Percentiles rank a stretch among this genome's conserved stretches.
phyloP scores from a whole-genome alignment of 2,797 vertebrate species.

The Lerista edwardsae region DNA sequence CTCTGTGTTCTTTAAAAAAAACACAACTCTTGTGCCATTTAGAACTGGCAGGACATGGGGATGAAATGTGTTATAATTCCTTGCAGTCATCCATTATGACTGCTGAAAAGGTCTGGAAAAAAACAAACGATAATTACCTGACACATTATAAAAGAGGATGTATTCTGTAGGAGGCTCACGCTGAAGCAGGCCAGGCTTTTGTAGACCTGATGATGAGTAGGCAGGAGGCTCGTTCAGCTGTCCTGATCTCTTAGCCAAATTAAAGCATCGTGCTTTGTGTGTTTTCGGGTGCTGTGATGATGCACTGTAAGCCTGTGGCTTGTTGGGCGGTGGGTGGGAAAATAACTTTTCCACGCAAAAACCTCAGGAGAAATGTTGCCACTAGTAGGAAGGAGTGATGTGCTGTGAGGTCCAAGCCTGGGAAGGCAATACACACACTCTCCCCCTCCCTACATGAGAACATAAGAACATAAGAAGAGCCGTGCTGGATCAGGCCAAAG shows the following conservation, averaged over 20 bases:
- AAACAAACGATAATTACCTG: not conserved
- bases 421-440: no score
- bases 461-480: no score
- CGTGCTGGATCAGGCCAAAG: no score
- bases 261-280: not conserved
- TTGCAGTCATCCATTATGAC: not conserved
- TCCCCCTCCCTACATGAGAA: no score
- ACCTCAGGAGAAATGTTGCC: no score
- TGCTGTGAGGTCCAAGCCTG: no score
- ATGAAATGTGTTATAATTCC: not conserved
- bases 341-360: no score
- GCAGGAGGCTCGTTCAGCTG: not conserved
- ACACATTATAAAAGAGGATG: not conserved
- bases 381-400: no score
- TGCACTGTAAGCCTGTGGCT: no score
- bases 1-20: not conserved
- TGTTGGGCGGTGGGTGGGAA: no score
- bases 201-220: not conserved
- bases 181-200: not conserved
- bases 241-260: not conserved
- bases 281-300: not conserved
- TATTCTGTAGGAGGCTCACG: not conserved
- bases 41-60: not conserved
- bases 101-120: not conserved
- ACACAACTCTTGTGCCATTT: not conserved